phyloP scores from a whole-genome alignment of 2,113 vertebrate species.

The Casuarius casuarius region DNA sequence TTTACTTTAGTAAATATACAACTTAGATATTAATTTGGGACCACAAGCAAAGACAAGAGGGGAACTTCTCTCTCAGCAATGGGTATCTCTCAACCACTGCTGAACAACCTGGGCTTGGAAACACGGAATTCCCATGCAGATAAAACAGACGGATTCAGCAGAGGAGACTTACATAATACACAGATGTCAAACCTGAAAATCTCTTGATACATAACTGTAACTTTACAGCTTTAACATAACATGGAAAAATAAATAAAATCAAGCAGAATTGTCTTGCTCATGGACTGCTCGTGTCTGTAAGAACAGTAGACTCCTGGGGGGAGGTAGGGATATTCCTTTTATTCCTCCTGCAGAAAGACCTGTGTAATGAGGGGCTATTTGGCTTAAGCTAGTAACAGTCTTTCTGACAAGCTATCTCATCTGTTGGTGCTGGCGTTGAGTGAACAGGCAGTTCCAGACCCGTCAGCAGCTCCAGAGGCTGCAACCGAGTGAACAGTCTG shows the following conservation, averaged over 20 bases:
- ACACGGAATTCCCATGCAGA: not conserved
- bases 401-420: not conserved
- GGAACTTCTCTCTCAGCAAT: not conserved
- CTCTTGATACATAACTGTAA: not conserved
- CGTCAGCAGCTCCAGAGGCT: not conserved
- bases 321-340: not conserved
- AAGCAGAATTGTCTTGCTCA: not conserved
- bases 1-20: not conserved
- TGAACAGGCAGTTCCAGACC: not conserved
- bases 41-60: not conserved
- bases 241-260: not conserved
- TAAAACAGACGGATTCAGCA: not conserved
- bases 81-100: not conserved
- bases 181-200: not conserved
- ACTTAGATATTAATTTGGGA: not conserved
- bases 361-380: not conserved
- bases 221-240: not conserved
- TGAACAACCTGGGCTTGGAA: fast-evolving
- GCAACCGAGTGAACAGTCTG: not conserved
- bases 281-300: not conserved
- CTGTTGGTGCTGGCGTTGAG: not conserved
- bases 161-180: not conserved
- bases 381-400: not conserved
- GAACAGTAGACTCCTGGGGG: fast-evolving
- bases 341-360: not conserved